A percentile compares a stretch with the other conserved stretches of the same genome.
These are phyloP conservation scores for Hartigia nigra DNA, from an alignment of 2,888 invertebrate species.

Conservation along the genomic window DNA sequence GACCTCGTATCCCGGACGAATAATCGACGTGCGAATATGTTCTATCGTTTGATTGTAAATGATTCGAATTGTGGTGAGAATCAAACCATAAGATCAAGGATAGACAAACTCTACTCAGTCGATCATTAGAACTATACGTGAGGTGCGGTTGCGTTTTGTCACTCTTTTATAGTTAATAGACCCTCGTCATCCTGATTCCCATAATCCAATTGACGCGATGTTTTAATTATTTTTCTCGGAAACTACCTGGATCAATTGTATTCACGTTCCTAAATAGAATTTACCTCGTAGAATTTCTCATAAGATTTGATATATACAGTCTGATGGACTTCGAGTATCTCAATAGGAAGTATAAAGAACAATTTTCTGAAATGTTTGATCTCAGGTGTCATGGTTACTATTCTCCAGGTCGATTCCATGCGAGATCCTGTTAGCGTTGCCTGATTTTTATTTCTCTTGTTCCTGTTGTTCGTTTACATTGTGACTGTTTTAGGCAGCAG, in stretches of 20 bases:
- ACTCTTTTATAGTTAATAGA: background rate
- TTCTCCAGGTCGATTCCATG: background rate
- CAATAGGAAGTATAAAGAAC: background rate
- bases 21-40: slow-evolving; percentile 37
- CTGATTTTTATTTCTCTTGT: background rate
- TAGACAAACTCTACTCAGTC: slow-evolving; percentile 23
- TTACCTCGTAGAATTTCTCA: background rate
- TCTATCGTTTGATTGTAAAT: slow-evolving; percentile 40
- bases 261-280: background rate
- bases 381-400: background rate
- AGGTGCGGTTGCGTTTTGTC: background rate
- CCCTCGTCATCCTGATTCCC: slow-evolving; percentile 1
- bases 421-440: background rate
- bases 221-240: background rate
- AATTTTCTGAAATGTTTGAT: background rate
- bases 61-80: slow-evolving; percentile 54
- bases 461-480: background rate
- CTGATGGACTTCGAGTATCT: background rate
- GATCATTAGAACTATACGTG: background rate
- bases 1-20: slow-evolving; percentile 13
- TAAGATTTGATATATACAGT: background rate
- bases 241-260: background rate
- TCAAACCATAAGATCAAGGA: slow-evolving; percentile 43
- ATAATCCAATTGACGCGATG: background rate
- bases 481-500: slow-evolving; percentile 69